These are phyloP conservation scores for human (Homo sapiens) DNA, from an alignment of 2,113 vertebrate species.

Conservation along the genomic window GRCh38 chr2:60549001-60549500, in stretches of 20 bases:
- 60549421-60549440: constrained; percentile 15
- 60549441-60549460: constrained; percentile 68
- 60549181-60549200: constrained; percentile 41
- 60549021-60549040: constrained; percentile 63
- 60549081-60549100: constrained; percentile 74
- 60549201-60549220: constrained; percentile 45
- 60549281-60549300: constrained; percentile 67
- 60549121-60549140: constrained; percentile 57
- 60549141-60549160: constrained; percentile 61
- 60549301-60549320: constrained; percentile 86
- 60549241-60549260: constrained; percentile 43
- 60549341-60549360: constrained; percentile 67
- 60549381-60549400: constrained; percentile 58
- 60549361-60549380: constrained; percentile 75
- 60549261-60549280: constrained; percentile 37
- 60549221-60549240: constrained; percentile 56
- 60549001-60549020: constrained; percentile 69
- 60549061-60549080: constrained; percentile 65
- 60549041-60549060: constrained; percentile 69
- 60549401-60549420: constrained; percentile 37
- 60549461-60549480: neutral
- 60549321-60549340: constrained; percentile 88
- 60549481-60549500: constrained; percentile 10
- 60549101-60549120: constrained; percentile 71
- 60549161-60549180: constrained; percentile 59